Conservation (phyloP, 1,140 invertebrate species). For the Coelopa frigida region DNA sequence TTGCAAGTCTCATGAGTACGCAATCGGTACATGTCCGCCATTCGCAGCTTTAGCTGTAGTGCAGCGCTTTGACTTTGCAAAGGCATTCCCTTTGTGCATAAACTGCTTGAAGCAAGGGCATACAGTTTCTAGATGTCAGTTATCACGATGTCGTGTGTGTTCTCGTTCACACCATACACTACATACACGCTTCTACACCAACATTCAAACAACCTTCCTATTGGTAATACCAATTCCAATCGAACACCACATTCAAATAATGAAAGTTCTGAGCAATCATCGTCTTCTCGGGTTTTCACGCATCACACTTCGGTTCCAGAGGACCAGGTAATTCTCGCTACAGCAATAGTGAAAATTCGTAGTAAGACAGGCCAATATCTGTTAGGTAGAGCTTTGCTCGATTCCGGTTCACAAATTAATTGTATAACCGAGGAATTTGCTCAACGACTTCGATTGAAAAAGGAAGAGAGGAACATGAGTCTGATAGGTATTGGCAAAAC, state of each 20-base stretch:
- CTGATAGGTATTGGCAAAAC: slow-evolving; percentile 5
- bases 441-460: neutral
- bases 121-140: slow-evolving; percentile 5
- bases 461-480: neutral
- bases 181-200: neutral
- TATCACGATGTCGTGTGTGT: slow-evolving; percentile 4
- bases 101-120: slow-evolving; percentile 9
- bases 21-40: neutral
- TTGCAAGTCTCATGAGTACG: slow-evolving; percentile 4
- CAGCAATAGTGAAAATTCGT: slow-evolving; percentile 1
- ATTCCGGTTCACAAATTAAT: slow-evolving; percentile 11
- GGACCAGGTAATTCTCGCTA: slow-evolving; percentile 8
- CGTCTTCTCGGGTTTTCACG: neutral
- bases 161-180: slow-evolving; percentile 1
- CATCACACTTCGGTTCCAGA: neutral
- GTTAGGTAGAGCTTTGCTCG: slow-evolving; percentile 6
- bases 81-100: slow-evolving; percentile 1
- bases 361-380: neutral
- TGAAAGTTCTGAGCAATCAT: neutral
- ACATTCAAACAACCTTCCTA: neutral
- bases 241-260: too few relatives aligned
- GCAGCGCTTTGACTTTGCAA: slow-evolving; percentile 8
- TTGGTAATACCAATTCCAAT: too few relatives aligned
- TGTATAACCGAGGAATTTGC: slow-evolving; percentile 8
- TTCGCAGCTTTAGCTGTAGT: neutral